These are phyloP conservation scores for Cephalopachus bancanus DNA, from an alignment of 2,797 vertebrate genomes.

Conservation along the genomic window DNA sequence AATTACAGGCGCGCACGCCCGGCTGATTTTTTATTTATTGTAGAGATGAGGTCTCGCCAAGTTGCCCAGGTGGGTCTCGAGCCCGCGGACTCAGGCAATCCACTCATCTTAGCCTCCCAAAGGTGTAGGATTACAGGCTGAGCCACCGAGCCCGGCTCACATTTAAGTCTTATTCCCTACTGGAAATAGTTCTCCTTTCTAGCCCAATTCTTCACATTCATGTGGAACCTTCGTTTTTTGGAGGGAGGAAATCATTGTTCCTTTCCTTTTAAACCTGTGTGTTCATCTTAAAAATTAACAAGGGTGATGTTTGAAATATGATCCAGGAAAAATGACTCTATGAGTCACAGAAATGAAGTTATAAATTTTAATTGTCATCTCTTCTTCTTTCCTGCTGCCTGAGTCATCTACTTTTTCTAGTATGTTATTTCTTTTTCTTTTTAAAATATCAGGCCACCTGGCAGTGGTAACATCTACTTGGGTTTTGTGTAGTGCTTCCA, in stretches of 20 bases:
- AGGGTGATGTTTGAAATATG: constrained; percentile 18
- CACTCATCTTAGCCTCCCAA: no score
- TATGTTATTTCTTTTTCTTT: neutral
- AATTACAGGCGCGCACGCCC: no score
- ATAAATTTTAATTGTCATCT: constrained; percentile 12
- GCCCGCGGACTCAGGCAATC: no score
- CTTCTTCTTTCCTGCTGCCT: neutral
- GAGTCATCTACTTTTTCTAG: constrained; percentile 34
- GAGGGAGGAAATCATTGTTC: neutral
- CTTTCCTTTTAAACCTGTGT: constrained; percentile 42
- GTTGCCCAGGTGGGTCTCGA: no score
- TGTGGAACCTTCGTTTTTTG: neutral
- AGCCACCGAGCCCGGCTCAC: neutral
- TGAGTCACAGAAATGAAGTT: constrained; percentile 56
- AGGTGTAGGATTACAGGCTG: no score
- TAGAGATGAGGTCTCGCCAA: no score
- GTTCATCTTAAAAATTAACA: constrained; percentile 44
- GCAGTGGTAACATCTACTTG: neutral
- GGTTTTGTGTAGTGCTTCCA: neutral
- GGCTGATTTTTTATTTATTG: no score
- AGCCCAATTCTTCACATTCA: neutral
- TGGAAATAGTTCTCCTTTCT: neutral
- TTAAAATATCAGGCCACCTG: constrained; percentile 22
- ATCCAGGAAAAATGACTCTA: neutral
- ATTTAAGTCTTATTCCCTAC: neutral